Evolutionary conservation across 2,113 vertebrate species (phyloP).

Genomic region (Corynorhinus townsendii): DNA sequence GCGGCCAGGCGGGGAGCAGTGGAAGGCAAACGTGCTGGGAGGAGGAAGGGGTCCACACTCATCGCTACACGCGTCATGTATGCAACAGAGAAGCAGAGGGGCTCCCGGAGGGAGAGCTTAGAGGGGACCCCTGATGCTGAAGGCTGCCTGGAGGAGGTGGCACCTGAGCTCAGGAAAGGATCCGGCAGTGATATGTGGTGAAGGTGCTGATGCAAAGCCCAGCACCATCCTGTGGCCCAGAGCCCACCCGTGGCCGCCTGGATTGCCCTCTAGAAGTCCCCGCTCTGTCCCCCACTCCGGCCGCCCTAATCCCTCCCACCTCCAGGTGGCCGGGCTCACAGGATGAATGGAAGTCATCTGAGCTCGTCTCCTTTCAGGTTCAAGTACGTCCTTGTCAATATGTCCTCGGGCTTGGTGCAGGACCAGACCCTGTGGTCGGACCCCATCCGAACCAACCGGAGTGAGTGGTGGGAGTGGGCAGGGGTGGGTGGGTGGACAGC

Average conservation of each 20-base stretch:
- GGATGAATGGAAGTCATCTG: neutral
- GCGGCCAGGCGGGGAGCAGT: neutral
- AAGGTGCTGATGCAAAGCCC: neutral
- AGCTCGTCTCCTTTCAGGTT: slow-evolving; percentile 64
- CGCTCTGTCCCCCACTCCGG: neutral
- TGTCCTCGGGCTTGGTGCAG: slow-evolving; percentile 35
- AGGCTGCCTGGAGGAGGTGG: neutral
- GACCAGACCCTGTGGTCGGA: slow-evolving; percentile 78
- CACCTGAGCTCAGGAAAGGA: neutral
- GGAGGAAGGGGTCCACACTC: neutral
- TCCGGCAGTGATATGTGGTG: neutral
- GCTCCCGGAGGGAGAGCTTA: neutral
- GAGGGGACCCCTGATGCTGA: fast-evolving
- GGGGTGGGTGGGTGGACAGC: too few relatives aligned
- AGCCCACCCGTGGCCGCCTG: neutral
- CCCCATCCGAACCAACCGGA: slow-evolving; percentile 69
- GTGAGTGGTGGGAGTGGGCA: slow-evolving; percentile 54
- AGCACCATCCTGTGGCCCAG: neutral
- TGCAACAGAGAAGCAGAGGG: neutral
- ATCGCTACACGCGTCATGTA: fast-evolving
- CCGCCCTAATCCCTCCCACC: fast-evolving
- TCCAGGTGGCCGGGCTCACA: neutral
- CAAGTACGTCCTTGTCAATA: slow-evolving; percentile 75
- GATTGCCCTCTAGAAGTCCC: too few relatives aligned
- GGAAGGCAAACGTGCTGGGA: neutral